A percentile compares a stretch with the other conserved stretches of the same genome.
phyloP scores from a whole-genome alignment of 2,888 invertebrate genomes.

The Phanerotoma sp. region DNA sequence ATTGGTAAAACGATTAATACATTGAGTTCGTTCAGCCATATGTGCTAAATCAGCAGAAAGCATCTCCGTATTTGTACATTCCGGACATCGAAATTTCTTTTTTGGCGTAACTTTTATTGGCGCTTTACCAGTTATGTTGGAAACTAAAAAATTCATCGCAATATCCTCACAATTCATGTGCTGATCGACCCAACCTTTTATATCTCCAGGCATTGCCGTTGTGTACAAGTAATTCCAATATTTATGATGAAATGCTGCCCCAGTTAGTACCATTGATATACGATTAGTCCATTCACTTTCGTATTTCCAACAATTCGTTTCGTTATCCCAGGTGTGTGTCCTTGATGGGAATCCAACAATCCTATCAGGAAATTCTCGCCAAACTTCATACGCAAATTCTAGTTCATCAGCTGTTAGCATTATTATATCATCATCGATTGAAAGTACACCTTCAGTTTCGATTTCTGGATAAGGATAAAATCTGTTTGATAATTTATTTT shows the following conservation, averaged over 20 bases:
- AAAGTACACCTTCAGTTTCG: conserved; percentile 93
- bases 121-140: conserved; percentile 89
- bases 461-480: conserved; percentile 96
- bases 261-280: conserved; percentile 94
- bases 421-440: conserved; percentile 93
- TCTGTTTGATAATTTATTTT: conserved; percentile 92
- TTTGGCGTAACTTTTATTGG: conserved; percentile 92
- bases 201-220: conserved; percentile 79
- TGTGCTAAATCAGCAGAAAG: conserved; percentile 89
- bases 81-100: conserved; percentile 96
- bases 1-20: conserved; percentile 74
- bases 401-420: conserved; percentile 95
- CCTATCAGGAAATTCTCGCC: conserved; percentile 95
- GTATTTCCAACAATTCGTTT: conserved; percentile 83
- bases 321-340: conserved; percentile 91
- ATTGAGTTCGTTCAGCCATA: conserved; percentile 90
- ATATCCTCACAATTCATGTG: conserved; percentile 98
- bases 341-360: conserved; percentile 96
- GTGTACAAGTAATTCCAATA: conserved; percentile 95
- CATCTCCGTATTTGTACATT: conserved; percentile 92
- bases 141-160: conserved; percentile 96
- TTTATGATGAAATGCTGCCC: conserved; percentile 96
- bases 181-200: conserved; percentile 88
- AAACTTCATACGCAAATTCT: conserved; percentile 92
- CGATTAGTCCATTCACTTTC: conserved; percentile 98